These are phyloP conservation scores for Glaucomys volans DNA, from an alignment of 2,113 vertebrate genomes.

Conservation along the genomic window DNA sequence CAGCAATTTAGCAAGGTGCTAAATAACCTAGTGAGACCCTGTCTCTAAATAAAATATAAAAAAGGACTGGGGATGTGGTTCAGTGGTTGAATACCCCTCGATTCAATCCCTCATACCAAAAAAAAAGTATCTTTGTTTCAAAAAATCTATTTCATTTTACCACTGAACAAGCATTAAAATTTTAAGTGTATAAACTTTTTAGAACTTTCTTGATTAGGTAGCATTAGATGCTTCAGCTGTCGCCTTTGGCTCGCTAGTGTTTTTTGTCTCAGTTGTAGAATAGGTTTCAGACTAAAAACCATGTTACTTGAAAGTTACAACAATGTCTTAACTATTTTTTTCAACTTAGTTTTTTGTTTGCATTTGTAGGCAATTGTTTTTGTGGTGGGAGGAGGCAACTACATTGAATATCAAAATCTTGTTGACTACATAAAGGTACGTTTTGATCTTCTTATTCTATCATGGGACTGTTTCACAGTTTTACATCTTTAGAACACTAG, in stretches of 20 bases:
- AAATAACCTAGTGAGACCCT: too few relatives aligned
- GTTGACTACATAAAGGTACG: constrained; percentile 95
- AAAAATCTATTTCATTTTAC: constrained; percentile 12
- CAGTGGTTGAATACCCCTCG: too few relatives aligned
- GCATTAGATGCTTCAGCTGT: neutral
- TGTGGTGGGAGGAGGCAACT: constrained; percentile 98
- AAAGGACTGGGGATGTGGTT: too few relatives aligned
- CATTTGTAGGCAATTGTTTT: constrained; percentile 95
- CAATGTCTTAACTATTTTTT: constrained; percentile 24
- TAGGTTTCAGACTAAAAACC: neutral
- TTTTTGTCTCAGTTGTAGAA: neutral
- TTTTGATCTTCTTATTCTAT: neutral
- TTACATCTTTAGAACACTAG: neutral
- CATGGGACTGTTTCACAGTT: neutral
- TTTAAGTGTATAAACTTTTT: neutral
- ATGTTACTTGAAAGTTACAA: neutral
- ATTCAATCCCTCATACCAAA: too few relatives aligned
- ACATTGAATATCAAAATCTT: constrained; percentile 99
- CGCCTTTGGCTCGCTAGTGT: neutral
- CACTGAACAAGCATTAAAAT: constrained; percentile 9
- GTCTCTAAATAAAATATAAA: too few relatives aligned
- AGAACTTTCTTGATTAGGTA: constrained; percentile 16
- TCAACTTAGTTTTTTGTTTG: constrained; percentile 64
- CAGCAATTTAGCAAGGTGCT: too few relatives aligned
- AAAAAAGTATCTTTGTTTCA: neutral